phyloP scores from a whole-genome alignment of 2,888 invertebrate genomes.

The Aspidiotus destructor region DNA sequence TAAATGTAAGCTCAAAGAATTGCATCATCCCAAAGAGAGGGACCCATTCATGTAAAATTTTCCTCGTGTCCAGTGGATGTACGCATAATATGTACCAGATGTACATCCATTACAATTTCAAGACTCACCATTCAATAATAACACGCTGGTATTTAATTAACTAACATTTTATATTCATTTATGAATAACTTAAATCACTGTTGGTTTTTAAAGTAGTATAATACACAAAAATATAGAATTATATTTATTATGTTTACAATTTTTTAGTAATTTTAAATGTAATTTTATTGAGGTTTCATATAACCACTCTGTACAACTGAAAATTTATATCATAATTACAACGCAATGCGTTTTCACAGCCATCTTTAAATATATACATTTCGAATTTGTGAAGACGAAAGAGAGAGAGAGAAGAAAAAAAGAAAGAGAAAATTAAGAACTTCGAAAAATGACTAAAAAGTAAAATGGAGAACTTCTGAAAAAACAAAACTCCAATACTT shows the following conservation, averaged over 20 bases:
- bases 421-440: constrained; percentile 15
- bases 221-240: constrained; percentile 29
- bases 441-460: constrained; percentile 28
- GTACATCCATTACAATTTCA: no score
- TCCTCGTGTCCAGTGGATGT: no score
- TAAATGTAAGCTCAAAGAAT: no score
- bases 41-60: no score
- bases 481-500: background rate
- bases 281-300: constrained; percentile 13
- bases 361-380: constrained; percentile 35
- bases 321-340: constrained; percentile 25
- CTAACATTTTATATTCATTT: constrained; percentile 31
- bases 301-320: constrained; percentile 25
- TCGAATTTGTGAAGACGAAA: constrained; percentile 11
- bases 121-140: no score
- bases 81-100: no score
- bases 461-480: constrained; percentile 28
- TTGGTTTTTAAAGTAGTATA: constrained; percentile 31
- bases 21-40: no score
- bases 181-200: constrained; percentile 32
- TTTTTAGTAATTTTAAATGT: constrained; percentile 14
- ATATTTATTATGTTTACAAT: constrained; percentile 30
- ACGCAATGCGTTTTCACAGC: constrained; percentile 40
- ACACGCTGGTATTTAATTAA: constrained; percentile 5
- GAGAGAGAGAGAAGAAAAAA: constrained; percentile 4